Percentiles rank a stretch among this genome's conserved stretches.
Conservation (phyloP, 1,140 invertebrate species). For the Cephus cinctus region DNA sequence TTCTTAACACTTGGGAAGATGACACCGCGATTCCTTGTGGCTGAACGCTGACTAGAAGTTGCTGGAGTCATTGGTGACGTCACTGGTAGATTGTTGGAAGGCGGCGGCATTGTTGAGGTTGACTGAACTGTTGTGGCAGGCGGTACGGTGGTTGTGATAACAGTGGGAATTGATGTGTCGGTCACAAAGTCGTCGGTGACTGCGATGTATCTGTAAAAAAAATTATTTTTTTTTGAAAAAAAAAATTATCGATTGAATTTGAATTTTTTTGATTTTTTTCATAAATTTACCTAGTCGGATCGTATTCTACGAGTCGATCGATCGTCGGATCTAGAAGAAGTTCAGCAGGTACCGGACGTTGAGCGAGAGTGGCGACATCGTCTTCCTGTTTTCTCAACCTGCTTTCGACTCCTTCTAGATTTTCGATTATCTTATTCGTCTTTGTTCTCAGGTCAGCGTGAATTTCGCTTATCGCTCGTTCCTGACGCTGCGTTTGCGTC, state of each 20-base stretch:
- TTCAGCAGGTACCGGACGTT: conserved; percentile 70
- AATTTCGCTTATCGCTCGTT: conserved; percentile 83
- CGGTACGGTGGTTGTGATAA: conserved; percentile 26
- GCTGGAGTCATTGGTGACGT: conserved; percentile 41
- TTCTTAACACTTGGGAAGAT: conserved; percentile 90
- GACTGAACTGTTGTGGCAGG: conserved; percentile 40
- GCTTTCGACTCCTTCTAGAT: conserved; percentile 81
- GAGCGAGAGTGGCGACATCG: conserved; percentile 70
- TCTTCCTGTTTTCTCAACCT: conserved; percentile 80
- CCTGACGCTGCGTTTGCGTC: conserved; percentile 82
- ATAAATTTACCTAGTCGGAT: conserved; percentile 63
- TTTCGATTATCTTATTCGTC: conserved; percentile 84
- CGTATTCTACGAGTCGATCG: conserved; percentile 73
- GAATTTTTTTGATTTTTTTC: too few relatives aligned
- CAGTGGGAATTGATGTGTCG: conserved; percentile 38
- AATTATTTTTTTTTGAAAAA: conserved; percentile 5
- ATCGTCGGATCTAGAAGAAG: conserved; percentile 75
- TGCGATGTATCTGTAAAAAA: conserved; percentile 29
- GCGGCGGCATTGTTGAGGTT: conserved; percentile 31
- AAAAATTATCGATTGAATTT: background rate
- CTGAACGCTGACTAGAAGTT: conserved; percentile 40
- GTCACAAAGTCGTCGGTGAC: conserved; percentile 39
- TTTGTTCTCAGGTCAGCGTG: conserved; percentile 79
- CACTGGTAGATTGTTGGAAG: conserved; percentile 45
- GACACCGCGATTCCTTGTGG: conserved; percentile 70